phyloP scores from a whole-genome alignment of 2,113 vertebrate species.

The Arvicanthis niloticus region DNA sequence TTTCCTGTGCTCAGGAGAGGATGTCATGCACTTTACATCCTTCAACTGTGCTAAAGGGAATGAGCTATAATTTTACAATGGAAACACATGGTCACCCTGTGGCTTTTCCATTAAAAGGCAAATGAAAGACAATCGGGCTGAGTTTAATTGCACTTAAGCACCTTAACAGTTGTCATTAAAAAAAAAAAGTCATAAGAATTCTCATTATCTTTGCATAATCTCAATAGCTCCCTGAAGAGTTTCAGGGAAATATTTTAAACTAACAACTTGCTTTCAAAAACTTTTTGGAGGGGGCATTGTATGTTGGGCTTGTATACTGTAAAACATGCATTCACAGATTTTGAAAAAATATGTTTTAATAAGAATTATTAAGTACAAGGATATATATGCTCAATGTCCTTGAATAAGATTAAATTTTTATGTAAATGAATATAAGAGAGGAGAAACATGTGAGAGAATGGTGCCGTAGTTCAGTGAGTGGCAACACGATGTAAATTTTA shows the following conservation, averaged over 20 bases:
- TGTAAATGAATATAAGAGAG: neutral
- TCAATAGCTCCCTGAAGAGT: slow-evolving; percentile 44
- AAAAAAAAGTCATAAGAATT: slow-evolving; percentile 53
- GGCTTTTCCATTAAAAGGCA: slow-evolving; percentile 66
- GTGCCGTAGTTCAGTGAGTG: neutral
- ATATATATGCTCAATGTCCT: neutral
- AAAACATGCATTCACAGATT: neutral
- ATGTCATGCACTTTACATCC: neutral
- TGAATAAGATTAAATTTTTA: neutral
- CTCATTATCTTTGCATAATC: neutral
- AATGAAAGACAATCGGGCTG: slow-evolving; percentile 59
- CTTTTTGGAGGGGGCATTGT: neutral
- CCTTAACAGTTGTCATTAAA: slow-evolving; percentile 45
- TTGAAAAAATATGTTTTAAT: slow-evolving; percentile 17
- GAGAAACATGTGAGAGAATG: neutral
- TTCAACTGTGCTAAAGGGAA: slow-evolving; percentile 31
- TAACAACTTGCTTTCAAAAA: neutral
- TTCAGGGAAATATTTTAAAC: slow-evolving; percentile 45
- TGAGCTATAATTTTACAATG: slow-evolving; percentile 29
- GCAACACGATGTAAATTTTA: neutral
- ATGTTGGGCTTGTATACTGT: neutral
- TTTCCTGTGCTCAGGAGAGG: neutral
- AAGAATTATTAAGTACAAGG: neutral
- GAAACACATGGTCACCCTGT: slow-evolving; percentile 33
- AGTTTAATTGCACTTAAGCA: slow-evolving; percentile 11